Conservation (phyloP, 53 echinoderm and acorn worm species). For the Arbacia lixula region DNA sequence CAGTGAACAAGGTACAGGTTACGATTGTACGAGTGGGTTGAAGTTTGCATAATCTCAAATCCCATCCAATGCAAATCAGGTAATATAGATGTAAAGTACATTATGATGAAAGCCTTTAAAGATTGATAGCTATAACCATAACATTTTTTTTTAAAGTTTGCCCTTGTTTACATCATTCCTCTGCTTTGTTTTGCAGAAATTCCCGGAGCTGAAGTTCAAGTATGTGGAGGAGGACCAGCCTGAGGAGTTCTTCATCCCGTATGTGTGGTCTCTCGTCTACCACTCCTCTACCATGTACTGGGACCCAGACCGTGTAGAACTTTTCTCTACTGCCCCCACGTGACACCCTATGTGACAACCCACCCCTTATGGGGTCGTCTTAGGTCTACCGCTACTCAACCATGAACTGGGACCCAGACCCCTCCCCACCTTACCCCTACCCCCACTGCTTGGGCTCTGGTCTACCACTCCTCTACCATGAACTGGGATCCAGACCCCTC, state of each 20-base stretch:
- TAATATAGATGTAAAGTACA: too few relatives aligned
- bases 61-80: too few relatives aligned
- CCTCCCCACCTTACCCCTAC: too few relatives aligned
- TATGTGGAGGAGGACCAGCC: slow-evolving; percentile 99
- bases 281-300: slow-evolving; percentile 96
- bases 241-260: slow-evolving; percentile 98
- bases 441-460: slow-evolving; percentile 93
- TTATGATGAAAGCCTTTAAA: too few relatives aligned
- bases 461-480: slow-evolving; percentile 69
- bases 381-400: neutral
- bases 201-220: slow-evolving; percentile 98
- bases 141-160: too few relatives aligned
- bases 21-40: too few relatives aligned
- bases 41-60: too few relatives aligned
- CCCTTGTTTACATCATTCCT: too few relatives aligned
- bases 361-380: neutral
- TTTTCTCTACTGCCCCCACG: slow-evolving; percentile 80
- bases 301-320: slow-evolving; percentile 96
- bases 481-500: neutral
- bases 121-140: too few relatives aligned
- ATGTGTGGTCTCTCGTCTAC: slow-evolving; percentile 97
- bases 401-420: neutral
- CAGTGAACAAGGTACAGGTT: too few relatives aligned
- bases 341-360: neutral
- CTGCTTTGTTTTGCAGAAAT: slow-evolving; percentile 74